Base-by-base conservation (phyloP, 2,888 invertebrate genomes). In the Eulithis testata region DNA sequence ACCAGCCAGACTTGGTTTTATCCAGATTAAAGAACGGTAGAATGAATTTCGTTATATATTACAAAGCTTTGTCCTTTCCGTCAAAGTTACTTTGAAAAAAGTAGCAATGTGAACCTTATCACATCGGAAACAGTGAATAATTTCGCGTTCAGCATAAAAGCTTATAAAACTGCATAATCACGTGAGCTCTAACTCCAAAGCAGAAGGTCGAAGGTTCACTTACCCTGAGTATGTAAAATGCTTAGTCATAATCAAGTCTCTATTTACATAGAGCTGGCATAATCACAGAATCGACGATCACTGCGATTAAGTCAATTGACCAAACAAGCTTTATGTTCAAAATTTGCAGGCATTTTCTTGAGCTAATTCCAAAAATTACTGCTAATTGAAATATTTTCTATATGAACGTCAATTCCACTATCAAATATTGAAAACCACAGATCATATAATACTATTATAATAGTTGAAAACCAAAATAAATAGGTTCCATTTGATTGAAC, bases 181-280 rank as follows among this genome's bases (percentile, higher is more conserved):
- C 45, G 14, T 63, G 36, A 57, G 44, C 63, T 57, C 14, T 67
- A 63, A 50, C 8, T 11, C 57, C 11, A 37, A 1, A 47, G 50
- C 4, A 54, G 58, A 61, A 60, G 63, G 66, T 56, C 36, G 55
- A 55, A 27, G 44, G 40, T 60, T 12, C 40, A 27, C n/a, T 57
- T n/a, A 43, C 40, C 45, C 8, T n/a, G 27, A 11, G 31, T 37
- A 50, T 45, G 62, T 59, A 65, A 51, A 79, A 77, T 81, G 86
- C 86, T 83, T 80, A 84, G 85, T 85, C 85, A 85, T 69, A 8
- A 49, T 49, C 14, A 9, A 49, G 14, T 21, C 21, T 21, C 11
- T 11, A 21, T 49, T 21, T 49, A 49, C 49, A 11, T 49, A 49
- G 49, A 49, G 21, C 11, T 47, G 47, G 44, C 44, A 44, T 44